phyloP scores from a whole-genome alignment of 2,797 vertebrate species.

The Cephalopachus bancanus region DNA sequence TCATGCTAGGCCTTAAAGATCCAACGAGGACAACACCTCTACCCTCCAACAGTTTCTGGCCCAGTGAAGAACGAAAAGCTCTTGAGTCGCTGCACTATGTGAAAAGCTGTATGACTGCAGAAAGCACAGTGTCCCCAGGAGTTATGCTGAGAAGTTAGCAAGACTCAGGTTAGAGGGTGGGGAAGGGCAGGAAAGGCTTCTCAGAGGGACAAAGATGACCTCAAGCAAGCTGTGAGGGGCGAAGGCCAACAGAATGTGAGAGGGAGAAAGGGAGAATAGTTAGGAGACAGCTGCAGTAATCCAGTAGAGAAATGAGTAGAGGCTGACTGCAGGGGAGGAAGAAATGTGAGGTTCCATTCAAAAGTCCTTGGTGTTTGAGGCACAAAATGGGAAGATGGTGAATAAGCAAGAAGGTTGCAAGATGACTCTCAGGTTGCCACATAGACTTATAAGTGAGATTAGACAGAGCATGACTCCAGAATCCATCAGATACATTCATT shows the following conservation, averaged over 20 bases:
- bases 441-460: background rate
- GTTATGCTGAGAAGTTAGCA: background rate
- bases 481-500: background rate
- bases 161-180: background rate
- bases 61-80: background rate
- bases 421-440: background rate
- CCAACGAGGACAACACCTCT: background rate
- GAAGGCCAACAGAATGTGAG: background rate
- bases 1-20: background rate
- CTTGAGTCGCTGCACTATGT: rapidly evolving
- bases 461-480: background rate
- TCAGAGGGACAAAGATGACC: background rate
- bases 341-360: background rate
- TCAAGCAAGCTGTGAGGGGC: background rate
- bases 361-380: background rate
- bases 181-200: background rate
- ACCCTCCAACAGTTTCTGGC: background rate
- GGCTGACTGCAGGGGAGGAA: background rate
- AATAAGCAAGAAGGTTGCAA: background rate
- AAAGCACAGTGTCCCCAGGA: background rate
- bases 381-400: background rate
- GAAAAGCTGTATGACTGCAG: background rate
- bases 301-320: background rate
- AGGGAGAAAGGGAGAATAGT: background rate
- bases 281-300: background rate